Percentiles rank a stretch among this genome's conserved stretches.
These are phyloP conservation scores for Tragelaphus scriptus DNA, from an alignment of 2,113 vertebrate species.

Conservation along the genomic window DNA sequence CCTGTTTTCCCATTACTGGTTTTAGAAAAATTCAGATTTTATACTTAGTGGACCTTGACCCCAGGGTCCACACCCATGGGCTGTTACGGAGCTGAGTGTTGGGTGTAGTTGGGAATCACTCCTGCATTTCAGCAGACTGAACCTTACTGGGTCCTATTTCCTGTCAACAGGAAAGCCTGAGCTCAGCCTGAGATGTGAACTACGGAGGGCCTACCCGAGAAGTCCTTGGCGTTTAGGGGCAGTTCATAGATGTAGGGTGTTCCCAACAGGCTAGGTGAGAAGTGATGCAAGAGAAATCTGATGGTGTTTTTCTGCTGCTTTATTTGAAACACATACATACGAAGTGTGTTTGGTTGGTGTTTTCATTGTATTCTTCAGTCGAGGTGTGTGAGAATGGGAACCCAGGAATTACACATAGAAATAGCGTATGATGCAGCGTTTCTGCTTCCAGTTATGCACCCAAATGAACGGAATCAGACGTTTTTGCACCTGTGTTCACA, in stretches of 20 bases:
- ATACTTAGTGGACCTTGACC: not conserved
- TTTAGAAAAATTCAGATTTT: slow-evolving; percentile 24
- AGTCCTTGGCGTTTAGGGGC: not conserved
- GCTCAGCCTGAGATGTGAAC: slow-evolving; percentile 27
- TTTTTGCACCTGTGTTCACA: not conserved
- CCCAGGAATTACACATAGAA: not conserved
- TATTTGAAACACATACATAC: not conserved
- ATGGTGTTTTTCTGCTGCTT: not conserved
- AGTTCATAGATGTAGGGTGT: not conserved
- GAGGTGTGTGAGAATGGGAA: not conserved
- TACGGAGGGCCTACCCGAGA: not conserved
- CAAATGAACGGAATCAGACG: not conserved
- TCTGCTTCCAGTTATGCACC: not conserved
- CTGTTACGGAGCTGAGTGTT: not conserved
- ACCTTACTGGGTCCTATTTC: not conserved
- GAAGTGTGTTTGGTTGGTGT: not conserved
- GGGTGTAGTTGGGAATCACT: not conserved
- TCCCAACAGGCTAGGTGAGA: not conserved
- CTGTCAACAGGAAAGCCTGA: slow-evolving; percentile 25
- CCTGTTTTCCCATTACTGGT: slow-evolving; percentile 22
- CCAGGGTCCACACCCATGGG: not conserved
- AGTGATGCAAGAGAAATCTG: not conserved
- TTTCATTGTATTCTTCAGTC: not conserved
- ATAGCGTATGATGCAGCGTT: not conserved
- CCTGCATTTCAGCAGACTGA: not conserved